Evolutionary conservation across 2,113 vertebrate genomes (phyloP).

Genomic region (Oreochromis niloticus): DNA sequence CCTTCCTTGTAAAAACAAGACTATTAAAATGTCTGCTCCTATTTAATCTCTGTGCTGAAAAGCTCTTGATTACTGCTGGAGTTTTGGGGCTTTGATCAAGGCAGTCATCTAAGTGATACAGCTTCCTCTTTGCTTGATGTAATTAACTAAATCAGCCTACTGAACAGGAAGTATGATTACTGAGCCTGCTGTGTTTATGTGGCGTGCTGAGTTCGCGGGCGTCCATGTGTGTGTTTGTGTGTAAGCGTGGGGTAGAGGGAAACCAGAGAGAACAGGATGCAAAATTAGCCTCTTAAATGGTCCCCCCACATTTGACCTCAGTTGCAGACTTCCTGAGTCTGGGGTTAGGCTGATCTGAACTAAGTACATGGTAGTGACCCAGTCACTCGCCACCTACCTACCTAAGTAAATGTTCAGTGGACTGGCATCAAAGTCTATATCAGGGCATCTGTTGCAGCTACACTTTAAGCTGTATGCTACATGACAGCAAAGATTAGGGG

Average conservation of each 20-base stretch:
- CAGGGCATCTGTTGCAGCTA: background rate
- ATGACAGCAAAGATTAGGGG: background rate
- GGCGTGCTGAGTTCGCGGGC: background rate
- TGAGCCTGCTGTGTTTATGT: constrained; percentile 29
- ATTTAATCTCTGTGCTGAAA: constrained; percentile 24
- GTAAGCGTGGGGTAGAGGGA: background rate
- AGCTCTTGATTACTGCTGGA: constrained; percentile 30
- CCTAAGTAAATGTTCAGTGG: background rate
- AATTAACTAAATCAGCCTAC: constrained; percentile 47
- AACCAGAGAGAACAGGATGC: constrained; percentile 34
- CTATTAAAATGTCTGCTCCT: constrained; percentile 25
- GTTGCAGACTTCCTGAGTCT: constrained; percentile 57
- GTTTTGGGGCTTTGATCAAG: constrained; percentile 56
- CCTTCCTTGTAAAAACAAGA: constrained; percentile 16
- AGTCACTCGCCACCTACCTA: background rate
- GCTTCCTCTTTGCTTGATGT: constrained; percentile 49
- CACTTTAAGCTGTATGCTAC: background rate
- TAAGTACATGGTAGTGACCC: constrained; percentile 34
- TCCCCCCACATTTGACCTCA: background rate
- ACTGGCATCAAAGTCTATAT: background rate
- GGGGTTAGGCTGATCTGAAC: constrained; percentile 15
- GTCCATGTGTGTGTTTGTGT: constrained; percentile 3
- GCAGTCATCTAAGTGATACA: constrained; percentile 36
- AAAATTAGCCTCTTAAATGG: constrained; percentile 25
- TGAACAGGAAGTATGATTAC: constrained; percentile 36